phyloP scores from a whole-genome alignment of 1,140 invertebrate genomes.

The Drosophila rhopaloa region DNA sequence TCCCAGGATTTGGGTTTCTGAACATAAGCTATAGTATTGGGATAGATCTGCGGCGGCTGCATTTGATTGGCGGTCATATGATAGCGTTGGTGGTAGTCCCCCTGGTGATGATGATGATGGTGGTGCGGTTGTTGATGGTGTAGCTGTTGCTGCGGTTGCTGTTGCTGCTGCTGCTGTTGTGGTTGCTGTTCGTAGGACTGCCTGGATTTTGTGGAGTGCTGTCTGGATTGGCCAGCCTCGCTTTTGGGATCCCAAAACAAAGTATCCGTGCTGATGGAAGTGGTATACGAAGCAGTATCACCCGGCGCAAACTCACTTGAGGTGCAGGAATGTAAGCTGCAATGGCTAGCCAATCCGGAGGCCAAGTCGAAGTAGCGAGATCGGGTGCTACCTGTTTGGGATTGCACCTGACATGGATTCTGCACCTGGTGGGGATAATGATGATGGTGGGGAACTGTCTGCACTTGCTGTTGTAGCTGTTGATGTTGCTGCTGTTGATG shows the following conservation, averaged over 20 bases:
- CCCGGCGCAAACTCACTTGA: conserved; percentile 89
- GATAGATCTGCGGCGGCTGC: conserved; percentile 85
- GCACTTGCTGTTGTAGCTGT: conserved; percentile 28
- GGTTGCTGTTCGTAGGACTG: conserved; percentile 79
- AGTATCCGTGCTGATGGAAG: conserved; percentile 92
- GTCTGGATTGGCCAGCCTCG: conserved; percentile 77
- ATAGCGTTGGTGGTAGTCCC: conserved; percentile 67
- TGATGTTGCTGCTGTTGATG: conserved; percentile 30
- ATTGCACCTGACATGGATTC: conserved; percentile 39
- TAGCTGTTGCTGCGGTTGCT: conserved; percentile 21
- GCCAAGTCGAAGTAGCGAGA: conserved; percentile 86
- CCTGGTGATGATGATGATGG: conserved; percentile 59
- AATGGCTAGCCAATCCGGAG: conserved; percentile 89
- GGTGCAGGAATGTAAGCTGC: conserved; percentile 92
- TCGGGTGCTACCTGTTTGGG: conserved; percentile 67
- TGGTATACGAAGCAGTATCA: conserved; percentile 91
- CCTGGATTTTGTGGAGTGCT: conserved; percentile 81
- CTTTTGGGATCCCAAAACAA: conserved; percentile 91
- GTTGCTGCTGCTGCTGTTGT: conserved; percentile 30
- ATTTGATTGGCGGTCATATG: conserved; percentile 85
- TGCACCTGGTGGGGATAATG: conserved; percentile 52
- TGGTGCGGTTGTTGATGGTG: conserved; percentile 57
- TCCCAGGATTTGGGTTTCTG: conserved; percentile 94
- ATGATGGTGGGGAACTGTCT: conserved; percentile 51
- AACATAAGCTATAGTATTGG: conserved; percentile 86